phyloP scores from a whole-genome alignment of 1,140 invertebrate genomes.

The Platorchestia sp. region DNA sequence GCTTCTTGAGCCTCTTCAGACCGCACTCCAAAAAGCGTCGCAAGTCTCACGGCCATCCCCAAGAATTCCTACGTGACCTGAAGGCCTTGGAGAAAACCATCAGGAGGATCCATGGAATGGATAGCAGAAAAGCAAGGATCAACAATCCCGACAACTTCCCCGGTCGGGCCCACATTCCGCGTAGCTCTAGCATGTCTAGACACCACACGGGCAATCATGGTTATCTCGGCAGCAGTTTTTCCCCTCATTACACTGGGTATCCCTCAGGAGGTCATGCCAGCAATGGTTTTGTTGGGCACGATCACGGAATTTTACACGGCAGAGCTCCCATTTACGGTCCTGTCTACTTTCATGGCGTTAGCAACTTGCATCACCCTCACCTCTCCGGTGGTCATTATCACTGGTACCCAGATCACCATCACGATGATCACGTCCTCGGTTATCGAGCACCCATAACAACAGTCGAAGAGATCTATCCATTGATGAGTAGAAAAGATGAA shows the following conservation, averaged over 20 bases:
- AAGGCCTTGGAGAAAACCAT: not conserved
- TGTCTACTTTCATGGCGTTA: not conserved
- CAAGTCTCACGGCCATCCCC: not conserved
- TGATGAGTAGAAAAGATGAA: not conserved
- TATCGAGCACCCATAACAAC: not conserved
- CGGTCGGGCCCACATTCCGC: not conserved
- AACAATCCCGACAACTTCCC: not conserved
- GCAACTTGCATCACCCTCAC: not conserved
- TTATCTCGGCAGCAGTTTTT: not conserved
- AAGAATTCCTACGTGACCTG: not conserved
- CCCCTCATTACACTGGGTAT: not conserved
- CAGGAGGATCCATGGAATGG: not conserved
- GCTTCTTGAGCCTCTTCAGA: not conserved
- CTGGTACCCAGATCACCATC: not conserved
- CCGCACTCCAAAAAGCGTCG: not conserved
- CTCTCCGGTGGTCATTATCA: not conserved
- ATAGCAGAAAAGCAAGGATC: not conserved
- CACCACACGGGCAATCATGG: not conserved
- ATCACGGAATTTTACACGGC: not conserved
- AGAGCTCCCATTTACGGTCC: not conserved
- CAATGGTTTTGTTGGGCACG: not conserved
- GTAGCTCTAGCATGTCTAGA: not conserved
- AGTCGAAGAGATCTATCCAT: not conserved
- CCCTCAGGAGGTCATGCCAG: not conserved
- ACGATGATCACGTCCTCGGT: not conserved